These are phyloP conservation scores for Stratiolaelaps scimitus DNA, from an alignment of 1,140 invertebrate genomes.

Conservation along the genomic window DNA sequence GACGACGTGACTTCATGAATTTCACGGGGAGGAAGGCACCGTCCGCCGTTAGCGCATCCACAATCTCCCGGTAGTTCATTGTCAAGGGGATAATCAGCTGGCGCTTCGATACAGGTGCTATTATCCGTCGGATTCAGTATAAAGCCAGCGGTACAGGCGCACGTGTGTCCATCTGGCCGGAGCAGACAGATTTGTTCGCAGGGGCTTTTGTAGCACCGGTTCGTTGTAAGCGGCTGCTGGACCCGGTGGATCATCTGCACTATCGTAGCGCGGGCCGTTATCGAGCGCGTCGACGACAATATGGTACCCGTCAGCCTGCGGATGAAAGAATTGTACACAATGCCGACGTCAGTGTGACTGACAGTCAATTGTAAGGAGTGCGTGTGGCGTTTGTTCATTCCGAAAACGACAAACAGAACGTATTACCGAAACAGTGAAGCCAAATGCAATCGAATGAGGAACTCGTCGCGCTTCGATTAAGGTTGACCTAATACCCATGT, in stretches of 20 bases:
- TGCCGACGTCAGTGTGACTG: too few relatives aligned
- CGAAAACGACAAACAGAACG: too few relatives aligned
- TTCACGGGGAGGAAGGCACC: neutral
- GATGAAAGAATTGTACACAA: too few relatives aligned
- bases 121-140: neutral
- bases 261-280: neutral
- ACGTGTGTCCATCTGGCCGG: neutral
- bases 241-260: neutral
- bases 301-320: neutral
- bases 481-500: too few relatives aligned
- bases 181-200: constrained; percentile 7
- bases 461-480: too few relatives aligned
- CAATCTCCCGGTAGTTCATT: neutral
- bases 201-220: neutral
- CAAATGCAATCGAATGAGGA: too few relatives aligned
- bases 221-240: neutral
- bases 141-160: neutral
- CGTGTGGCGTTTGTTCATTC: too few relatives aligned
- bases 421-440: too few relatives aligned
- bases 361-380: too few relatives aligned
- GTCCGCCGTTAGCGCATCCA: neutral
- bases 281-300: neutral
- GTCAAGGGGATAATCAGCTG: neutral
- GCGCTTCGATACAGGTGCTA: neutral
- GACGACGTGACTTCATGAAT: too few relatives aligned